phyloP scores from a whole-genome alignment of 2,888 invertebrate species.

The Pristionchus entomophagus region DNA sequence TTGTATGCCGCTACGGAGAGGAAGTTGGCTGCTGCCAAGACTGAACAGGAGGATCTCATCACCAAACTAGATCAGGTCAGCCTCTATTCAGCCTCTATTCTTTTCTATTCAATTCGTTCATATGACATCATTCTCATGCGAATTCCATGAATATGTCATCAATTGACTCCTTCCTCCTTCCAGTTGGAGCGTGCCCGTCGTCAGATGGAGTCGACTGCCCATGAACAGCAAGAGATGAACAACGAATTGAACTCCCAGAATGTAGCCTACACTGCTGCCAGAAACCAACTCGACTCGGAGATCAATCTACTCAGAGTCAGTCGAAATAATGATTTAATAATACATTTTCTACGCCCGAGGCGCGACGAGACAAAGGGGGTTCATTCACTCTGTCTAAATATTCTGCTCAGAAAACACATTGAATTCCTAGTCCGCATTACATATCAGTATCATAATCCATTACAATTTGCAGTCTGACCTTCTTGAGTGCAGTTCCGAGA shows the following conservation, averaged over 20 bases:
- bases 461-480: constrained; percentile 85
- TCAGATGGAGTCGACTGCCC: constrained; percentile 96
- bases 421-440: no score
- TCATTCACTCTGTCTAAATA: no score
- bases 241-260: constrained; percentile 95
- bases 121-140: not conserved
- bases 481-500: constrained; percentile 97
- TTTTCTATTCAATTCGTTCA: not conserved
- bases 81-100: not conserved
- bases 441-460: no score
- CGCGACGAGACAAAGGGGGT: no score
- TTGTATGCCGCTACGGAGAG: constrained; percentile 93
- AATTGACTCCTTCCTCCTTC: constrained; percentile 41
- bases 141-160: not conserved
- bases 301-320: constrained; percentile 86
- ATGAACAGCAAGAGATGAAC: constrained; percentile 96
- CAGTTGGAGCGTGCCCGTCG: constrained; percentile 95
- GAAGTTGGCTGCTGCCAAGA: constrained; percentile 80
- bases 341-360: no score
- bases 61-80: constrained; percentile 91
- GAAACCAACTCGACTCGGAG: constrained; percentile 99
- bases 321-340: no score
- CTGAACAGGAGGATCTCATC: constrained; percentile 85
- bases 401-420: no score
- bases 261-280: constrained; percentile 93